Percentiles rank a stretch among this genome's conserved stretches.
Evolutionary conservation across 1,140 invertebrate genomes (phyloP).

Genomic region (Drosophila ficusphila): DNA sequence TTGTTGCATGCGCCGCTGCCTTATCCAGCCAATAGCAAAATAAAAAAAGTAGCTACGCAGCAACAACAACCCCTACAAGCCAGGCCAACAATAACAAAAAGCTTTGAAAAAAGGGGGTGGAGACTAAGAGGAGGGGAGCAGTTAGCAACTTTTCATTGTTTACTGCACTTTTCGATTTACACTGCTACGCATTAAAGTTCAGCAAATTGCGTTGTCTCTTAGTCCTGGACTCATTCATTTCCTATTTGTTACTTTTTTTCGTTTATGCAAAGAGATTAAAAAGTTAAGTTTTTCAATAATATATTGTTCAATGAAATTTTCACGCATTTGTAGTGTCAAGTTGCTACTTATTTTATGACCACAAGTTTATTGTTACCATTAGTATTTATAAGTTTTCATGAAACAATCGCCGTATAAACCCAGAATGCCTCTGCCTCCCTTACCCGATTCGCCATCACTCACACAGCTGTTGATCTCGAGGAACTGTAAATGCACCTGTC

Average conservation of each 20-base stretch:
- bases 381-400: too few species aligned
- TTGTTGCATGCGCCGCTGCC: constrained; percentile 47
- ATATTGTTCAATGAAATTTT: too few species aligned
- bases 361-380: too few species aligned
- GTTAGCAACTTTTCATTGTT: constrained; percentile 42
- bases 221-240: constrained; percentile 4
- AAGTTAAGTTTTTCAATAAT: too few species aligned
- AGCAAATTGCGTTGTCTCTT: constrained; percentile 53
- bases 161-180: constrained; percentile 33
- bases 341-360: too few species aligned
- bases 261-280: not conserved
- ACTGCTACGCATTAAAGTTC: constrained; percentile 57
- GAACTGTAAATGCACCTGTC: constrained; percentile 67
- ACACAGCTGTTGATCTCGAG: constrained; percentile 59
- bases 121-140: not conserved
- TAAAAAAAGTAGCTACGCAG: constrained; percentile 24
- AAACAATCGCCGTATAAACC: not conserved
- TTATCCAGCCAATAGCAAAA: constrained; percentile 13
- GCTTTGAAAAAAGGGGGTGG: not conserved
- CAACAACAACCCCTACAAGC: constrained; percentile 25
- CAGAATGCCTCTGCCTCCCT: not conserved
- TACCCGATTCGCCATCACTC: constrained; percentile 19
- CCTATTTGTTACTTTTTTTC: not conserved
- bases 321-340: too few species aligned
- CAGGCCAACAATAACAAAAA: constrained; percentile 34